Conservation (phyloP, 2,797 vertebrate genomes). For the Dermochelys coriacea region DNA sequence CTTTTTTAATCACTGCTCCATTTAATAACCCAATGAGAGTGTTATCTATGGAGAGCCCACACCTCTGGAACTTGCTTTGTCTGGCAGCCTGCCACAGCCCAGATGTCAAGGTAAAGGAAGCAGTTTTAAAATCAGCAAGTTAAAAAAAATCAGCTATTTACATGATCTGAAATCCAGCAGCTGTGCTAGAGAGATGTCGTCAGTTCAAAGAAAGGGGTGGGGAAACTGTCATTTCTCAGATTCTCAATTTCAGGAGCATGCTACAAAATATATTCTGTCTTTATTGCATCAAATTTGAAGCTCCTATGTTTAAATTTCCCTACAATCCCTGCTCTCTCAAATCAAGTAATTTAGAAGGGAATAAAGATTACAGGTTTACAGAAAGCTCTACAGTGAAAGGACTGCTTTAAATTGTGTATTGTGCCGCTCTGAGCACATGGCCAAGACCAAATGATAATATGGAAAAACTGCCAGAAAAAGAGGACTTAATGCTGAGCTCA, state of each 20-base stretch:
- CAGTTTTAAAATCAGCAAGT: not conserved
- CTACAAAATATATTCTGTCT: not conserved
- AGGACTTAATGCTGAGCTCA: not conserved
- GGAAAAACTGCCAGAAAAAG: not conserved
- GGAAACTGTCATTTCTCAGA: not conserved
- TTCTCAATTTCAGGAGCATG: not conserved
- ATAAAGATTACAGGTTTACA: not conserved
- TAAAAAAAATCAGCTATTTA: not conserved
- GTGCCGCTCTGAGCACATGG: not conserved
- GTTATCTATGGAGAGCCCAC: not conserved
- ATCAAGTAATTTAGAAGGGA: not conserved
- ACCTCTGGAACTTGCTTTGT: not conserved
- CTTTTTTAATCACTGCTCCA: not conserved
- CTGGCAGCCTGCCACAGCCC: not conserved
- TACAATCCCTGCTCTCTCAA: not conserved
- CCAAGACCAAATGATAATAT: not conserved
- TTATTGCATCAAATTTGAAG: not conserved
- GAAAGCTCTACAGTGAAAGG: not conserved
- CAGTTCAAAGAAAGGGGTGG: not conserved
- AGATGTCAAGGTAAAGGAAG: not conserved
- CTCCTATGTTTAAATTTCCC: not conserved
- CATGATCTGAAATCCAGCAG: not conserved
- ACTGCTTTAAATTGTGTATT: not conserved
- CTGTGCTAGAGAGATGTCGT: not conserved
- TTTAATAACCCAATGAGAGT: not conserved